Percentiles rank a stretch among this genome's conserved stretches.
Conservation (phyloP, 2,113 vertebrate genomes). For the Alosa alosa region DNA sequence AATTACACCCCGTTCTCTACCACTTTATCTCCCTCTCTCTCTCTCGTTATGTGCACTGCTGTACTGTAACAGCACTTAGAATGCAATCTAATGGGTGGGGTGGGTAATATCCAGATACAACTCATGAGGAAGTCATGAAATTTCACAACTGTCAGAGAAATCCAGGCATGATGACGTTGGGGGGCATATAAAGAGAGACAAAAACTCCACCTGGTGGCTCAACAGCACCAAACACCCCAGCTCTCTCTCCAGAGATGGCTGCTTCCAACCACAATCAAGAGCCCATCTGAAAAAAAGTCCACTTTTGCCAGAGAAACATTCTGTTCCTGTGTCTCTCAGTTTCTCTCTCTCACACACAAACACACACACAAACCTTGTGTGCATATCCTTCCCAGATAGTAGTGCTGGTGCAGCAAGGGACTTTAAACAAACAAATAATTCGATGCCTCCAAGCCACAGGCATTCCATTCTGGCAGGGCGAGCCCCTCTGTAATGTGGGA, state of each 20-base stretch:
- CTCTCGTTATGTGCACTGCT: neutral
- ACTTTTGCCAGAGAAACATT: slow-evolving; percentile 77
- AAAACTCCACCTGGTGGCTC: slow-evolving; percentile 68
- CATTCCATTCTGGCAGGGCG: slow-evolving; percentile 83
- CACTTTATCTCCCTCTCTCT: neutral
- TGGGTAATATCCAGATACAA: slow-evolving; percentile 43
- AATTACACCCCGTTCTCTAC: neutral
- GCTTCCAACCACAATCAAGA: slow-evolving; percentile 5
- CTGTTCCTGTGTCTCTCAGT: slow-evolving; percentile 78
- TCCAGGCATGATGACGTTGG: slow-evolving; percentile 4
- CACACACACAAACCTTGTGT: neutral
- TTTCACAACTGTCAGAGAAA: slow-evolving; percentile 36
- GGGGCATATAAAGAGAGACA: slow-evolving; percentile 1
- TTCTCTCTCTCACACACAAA: slow-evolving; percentile 36
- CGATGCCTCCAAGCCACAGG: slow-evolving; percentile 86
- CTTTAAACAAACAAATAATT: slow-evolving; percentile 87
- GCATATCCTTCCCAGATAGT: slow-evolving; percentile 73
- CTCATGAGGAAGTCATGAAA: slow-evolving; percentile 37
- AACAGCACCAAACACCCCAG: slow-evolving; percentile 10
- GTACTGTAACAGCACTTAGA: neutral
- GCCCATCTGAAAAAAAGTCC: slow-evolving; percentile 8
- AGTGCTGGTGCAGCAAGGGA: slow-evolving; percentile 64
- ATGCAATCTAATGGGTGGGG: slow-evolving; percentile 3
- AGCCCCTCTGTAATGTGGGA: slow-evolving; percentile 76
- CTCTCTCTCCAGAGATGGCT: slow-evolving; percentile 53